Conservation (phyloP, 2,888 invertebrate species). For the Oxytorus armatus region DNA sequence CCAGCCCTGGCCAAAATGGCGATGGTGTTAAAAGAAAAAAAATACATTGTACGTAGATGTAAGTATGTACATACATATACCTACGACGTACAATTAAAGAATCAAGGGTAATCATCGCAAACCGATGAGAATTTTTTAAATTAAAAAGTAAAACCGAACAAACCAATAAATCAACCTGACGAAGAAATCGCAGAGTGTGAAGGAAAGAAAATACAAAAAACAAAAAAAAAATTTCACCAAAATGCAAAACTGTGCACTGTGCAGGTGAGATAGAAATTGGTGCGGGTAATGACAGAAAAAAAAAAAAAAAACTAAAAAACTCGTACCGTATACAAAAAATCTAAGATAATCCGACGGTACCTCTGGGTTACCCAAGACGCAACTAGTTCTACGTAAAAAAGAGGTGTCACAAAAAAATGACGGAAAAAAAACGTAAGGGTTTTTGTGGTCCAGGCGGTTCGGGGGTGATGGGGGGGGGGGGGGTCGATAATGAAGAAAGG, state of each 20-base stretch:
- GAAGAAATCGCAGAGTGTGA: constrained; percentile 46
- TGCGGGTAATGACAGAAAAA: constrained; percentile 41
- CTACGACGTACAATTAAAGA: constrained; percentile 51
- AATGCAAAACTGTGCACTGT: constrained; percentile 72
- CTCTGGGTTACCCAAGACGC: constrained; percentile 54
- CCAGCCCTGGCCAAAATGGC: constrained; percentile 22
- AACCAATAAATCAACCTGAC: constrained; percentile 13
- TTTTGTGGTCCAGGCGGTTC: constrained; percentile 22
- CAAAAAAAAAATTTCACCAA: constrained; percentile 65
- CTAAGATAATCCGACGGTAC: constrained; percentile 51
- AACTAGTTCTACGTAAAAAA: constrained; percentile 51
- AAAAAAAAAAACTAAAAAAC: constrained; percentile 10
- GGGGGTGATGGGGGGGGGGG: constrained; percentile 17
- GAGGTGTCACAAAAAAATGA: constrained; percentile 31
- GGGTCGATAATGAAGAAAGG: constrained; percentile 37
- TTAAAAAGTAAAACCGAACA: constrained; percentile 18
- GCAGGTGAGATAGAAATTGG: constrained; percentile 54
- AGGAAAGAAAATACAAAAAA: constrained; percentile 42
- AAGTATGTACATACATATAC: constrained; percentile 42
- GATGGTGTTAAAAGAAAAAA: constrained; percentile 14
- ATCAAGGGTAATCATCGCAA: constrained; percentile 28
- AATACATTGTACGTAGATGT: constrained; percentile 8
- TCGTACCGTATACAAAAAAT: constrained; percentile 59
- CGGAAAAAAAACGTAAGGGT: constrained; percentile 27
- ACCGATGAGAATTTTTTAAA: constrained; percentile 16